phyloP scores from a whole-genome alignment of 2,113 vertebrate species.

The Bubo scandiacus region DNA sequence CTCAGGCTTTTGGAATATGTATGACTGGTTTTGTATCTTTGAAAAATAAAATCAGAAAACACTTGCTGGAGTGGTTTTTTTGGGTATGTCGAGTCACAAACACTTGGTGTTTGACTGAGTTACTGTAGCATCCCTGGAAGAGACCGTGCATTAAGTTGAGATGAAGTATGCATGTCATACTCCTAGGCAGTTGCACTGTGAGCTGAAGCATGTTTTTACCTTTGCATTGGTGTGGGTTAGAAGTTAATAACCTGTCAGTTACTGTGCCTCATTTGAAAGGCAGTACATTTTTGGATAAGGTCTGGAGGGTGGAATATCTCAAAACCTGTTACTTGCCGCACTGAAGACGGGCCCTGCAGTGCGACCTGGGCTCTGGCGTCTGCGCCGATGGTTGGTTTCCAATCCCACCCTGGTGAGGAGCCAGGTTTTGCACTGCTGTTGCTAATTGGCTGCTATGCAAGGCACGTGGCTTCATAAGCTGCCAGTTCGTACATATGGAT shows the following conservation, averaged over 20 bases:
- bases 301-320: not conserved
- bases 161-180: fast-evolving
- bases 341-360: not conserved
- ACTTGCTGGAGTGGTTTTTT: not conserved
- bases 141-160: not conserved
- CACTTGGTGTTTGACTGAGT: not conserved
- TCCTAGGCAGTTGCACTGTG: not conserved
- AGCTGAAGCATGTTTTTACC: not conserved
- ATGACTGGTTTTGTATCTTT: not conserved
- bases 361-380: not conserved
- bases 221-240: not conserved
- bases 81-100: not conserved
- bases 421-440: not conserved
- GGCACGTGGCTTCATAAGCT: not conserved
- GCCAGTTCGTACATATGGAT: not conserved
- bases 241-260: not conserved
- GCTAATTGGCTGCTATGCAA: not conserved
- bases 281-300: not conserved
- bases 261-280: not conserved
- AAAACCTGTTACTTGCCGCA: not conserved
- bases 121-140: not conserved
- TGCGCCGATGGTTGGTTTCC: fast-evolving
- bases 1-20: not conserved
- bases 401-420: not conserved
- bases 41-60: not conserved